These are phyloP conservation scores for Xenopus borealis DNA, from an alignment of 2,113 vertebrate genomes.

Conservation along the genomic window DNA sequence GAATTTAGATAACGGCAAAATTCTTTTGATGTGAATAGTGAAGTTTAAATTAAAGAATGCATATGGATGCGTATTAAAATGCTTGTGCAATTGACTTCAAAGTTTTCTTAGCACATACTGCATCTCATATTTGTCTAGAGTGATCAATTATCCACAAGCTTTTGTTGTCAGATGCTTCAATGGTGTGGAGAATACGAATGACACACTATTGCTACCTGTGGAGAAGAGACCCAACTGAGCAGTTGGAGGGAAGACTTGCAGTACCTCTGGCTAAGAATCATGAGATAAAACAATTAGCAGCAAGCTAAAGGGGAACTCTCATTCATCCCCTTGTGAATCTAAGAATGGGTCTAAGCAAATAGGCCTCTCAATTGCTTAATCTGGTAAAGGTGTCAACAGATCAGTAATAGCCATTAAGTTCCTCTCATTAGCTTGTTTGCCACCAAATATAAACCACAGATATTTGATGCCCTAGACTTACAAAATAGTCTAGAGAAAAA, in stretches of 20 bases:
- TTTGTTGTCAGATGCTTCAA: constrained; percentile 52
- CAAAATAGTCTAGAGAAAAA: background rate
- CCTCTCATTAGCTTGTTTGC: no score
- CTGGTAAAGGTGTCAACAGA: background rate
- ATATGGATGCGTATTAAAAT: constrained; percentile 35
- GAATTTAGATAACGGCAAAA: constrained; percentile 41
- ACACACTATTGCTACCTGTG: constrained; percentile 54
- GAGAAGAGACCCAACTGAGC: constrained; percentile 53
- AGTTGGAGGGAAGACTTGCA: constrained; percentile 51
- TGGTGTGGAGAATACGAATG: constrained; percentile 63
- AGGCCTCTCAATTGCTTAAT: background rate
- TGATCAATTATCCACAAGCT: constrained; percentile 36
- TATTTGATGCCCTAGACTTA: no score
- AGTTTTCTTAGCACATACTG: constrained; percentile 32
- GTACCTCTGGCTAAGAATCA: constrained; percentile 26
- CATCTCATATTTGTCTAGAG: constrained; percentile 17
- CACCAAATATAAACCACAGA: no score
- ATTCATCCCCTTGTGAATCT: constrained; percentile 10
- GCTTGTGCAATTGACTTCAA: constrained; percentile 42
- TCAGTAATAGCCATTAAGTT: background rate
- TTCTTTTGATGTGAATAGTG: constrained; percentile 19
- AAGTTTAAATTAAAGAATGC: background rate
- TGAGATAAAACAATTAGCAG: constrained; percentile 36
- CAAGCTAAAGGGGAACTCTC: constrained; percentile 22
- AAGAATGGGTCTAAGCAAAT: constrained; percentile 34